Percentiles rank a stretch among this genome's conserved stretches.
Conservation (phyloP, 2,888 invertebrate species). For the Stictocephala bisonia region DNA sequence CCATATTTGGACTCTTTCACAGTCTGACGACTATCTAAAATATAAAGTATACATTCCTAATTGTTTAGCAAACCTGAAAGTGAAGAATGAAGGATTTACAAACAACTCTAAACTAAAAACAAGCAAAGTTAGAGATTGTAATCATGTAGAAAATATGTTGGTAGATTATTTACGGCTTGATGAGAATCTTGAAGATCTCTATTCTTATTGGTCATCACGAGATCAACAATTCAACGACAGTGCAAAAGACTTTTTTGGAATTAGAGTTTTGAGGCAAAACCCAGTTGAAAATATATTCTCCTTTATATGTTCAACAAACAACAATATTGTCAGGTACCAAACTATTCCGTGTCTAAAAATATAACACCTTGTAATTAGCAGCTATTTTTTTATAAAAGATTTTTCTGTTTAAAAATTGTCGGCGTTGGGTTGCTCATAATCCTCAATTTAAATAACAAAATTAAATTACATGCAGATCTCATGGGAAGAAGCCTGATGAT, state of each 20-base stretch:
- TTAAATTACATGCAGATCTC: too few species aligned
- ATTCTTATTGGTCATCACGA: slow-evolving; percentile 76
- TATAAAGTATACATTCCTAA: not conserved
- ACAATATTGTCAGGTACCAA: slow-evolving; percentile 91
- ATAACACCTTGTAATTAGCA: too few species aligned
- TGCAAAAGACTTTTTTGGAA: slow-evolving; percentile 78
- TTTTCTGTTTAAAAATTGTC: too few species aligned
- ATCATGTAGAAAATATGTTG: slow-evolving; percentile 69
- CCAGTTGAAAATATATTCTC: slow-evolving; percentile 93
- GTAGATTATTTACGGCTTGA: slow-evolving; percentile 81
- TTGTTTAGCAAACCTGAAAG: not conserved
- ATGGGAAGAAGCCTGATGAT: too few species aligned
- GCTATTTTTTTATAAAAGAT: too few species aligned
- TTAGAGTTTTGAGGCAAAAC: slow-evolving; percentile 91
- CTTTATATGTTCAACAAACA: slow-evolving; percentile 97
- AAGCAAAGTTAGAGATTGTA: not conserved
- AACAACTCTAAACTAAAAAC: not conserved
- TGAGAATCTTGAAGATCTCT: slow-evolving; percentile 74
- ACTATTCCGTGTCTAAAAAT: too few species aligned
- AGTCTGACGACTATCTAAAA: not conserved
- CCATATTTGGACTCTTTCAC: not conserved
- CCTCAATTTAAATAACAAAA: too few species aligned
- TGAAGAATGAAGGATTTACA: not conserved
- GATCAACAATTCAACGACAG: slow-evolving; percentile 81
- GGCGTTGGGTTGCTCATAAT: too few species aligned